Evolutionary conservation across 2,113 vertebrate species (phyloP), one percentile per base, ranked within the genome.

Genomic region (Solenodon paradoxus): DNA sequence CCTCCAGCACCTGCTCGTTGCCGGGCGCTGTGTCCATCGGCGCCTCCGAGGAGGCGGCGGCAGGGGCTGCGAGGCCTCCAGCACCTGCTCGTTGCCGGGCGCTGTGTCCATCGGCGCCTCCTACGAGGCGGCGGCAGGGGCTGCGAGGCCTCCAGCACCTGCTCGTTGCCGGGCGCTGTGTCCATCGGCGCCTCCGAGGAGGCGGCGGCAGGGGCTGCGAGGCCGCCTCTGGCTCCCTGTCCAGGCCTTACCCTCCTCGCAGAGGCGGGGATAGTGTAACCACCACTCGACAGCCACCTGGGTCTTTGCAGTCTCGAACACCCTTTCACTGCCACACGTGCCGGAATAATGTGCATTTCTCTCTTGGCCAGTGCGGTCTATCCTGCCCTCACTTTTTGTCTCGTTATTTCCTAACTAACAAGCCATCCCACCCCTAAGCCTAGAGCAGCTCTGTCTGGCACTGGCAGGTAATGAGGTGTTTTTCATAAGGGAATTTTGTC

Each of bases 401-500:
- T 83, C 40, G 35, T 78, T 95, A 79, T 90, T 85, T 92, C 94
- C 90, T 89, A 91, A 90, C 94, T 93, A 84, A 97, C 95, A 66
- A 96, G 79, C 47, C 96, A 87, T 96, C 74, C 93, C 90, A 84
- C 72, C 90, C 64, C 77, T 97, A 95, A 95, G 92, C 87, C 38
- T 92, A 96, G 92, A 97, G 79, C 96, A 96, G 4, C 94, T 69
- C 82, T 97, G 45, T 90, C 95, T 96, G 94, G 75, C 94, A 82
- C 47, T 77, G 87, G 80, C 94, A 95, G 92, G 95, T 93, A 90
- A 93, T 88, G 59, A 97, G 92, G 84, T 93, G 57, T 81, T 97
- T 97, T 63, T 95, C 90, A 19, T 78, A 85, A 90, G 49, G 72
- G 78, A 87, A 17, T 68, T 72, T 90, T 92, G n/a, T 88, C 71